Evolutionary conservation across 2,888 invertebrate species (phyloP).

Genomic region (Autographa gamma): DNA sequence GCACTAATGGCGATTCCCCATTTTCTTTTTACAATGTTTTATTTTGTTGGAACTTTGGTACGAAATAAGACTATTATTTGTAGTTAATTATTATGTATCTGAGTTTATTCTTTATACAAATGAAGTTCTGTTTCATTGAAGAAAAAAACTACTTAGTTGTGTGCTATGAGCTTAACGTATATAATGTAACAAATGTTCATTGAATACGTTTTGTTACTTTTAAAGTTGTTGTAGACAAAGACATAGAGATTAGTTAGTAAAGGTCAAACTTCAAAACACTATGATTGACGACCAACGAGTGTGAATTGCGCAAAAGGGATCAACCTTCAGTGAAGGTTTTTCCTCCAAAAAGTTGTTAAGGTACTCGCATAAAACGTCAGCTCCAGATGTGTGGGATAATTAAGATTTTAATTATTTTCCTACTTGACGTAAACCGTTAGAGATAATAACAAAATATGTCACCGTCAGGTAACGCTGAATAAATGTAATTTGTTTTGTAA

Average conservation of each 20-base stretch:
- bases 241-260: neutral
- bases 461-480: conserved; percentile 48
- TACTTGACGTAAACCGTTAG: conserved; percentile 29
- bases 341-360: conserved; percentile 9
- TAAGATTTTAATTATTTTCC: conserved; percentile 57
- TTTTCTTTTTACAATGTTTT: conserved; percentile 61
- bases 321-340: conserved; percentile 17
- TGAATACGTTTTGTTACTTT: neutral
- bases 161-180: neutral
- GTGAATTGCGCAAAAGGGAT: conserved; percentile 17
- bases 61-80: conserved; percentile 23
- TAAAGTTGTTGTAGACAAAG: neutral
- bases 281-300: conserved; percentile 14
- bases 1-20: conserved; percentile 67
- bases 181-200: neutral
- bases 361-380: conserved; percentile 37
- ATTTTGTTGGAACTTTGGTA: conserved; percentile 31
- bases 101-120: neutral
- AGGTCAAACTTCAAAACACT: neutral
- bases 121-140: neutral
- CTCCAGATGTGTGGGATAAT: conserved; percentile 47
- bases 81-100: neutral
- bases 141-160: neutral
- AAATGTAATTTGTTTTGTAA: conserved; percentile 60
- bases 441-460: conserved; percentile 53